These are phyloP conservation scores for Brienomyrus longianalis DNA, from an alignment of 2,113 vertebrate genomes.

Conservation along the genomic window DNA sequence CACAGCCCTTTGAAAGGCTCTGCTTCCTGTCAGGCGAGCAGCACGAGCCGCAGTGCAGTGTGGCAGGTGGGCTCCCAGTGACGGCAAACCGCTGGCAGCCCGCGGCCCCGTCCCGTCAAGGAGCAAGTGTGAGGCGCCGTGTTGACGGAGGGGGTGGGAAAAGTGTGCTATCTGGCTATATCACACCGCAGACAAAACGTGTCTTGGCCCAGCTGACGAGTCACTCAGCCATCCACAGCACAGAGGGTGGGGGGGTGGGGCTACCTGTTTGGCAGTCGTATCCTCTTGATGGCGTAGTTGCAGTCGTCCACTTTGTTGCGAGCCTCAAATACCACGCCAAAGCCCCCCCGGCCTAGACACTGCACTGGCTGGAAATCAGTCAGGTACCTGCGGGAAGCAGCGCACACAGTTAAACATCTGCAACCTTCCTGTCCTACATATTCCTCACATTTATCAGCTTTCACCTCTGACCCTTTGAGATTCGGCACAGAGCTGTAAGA, in stretches of 20 bases:
- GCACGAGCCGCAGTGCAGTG: neutral
- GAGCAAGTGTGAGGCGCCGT: neutral
- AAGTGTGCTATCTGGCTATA: neutral
- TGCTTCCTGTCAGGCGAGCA: neutral
- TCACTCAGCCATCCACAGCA: neutral
- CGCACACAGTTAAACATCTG: slow-evolving; percentile 20
- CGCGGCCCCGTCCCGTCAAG: neutral
- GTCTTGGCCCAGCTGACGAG: neutral
- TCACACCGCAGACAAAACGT: neutral
- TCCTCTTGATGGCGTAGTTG: slow-evolving; percentile 97
- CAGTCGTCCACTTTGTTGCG: slow-evolving; percentile 97
- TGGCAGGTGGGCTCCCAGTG: neutral
- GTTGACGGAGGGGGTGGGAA: neutral
- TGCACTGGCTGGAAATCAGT: slow-evolving; percentile 96
- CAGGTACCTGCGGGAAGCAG: slow-evolving; percentile 69
- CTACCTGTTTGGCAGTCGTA: slow-evolving; percentile 93
- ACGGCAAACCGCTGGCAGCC: neutral
- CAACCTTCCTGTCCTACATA: neutral
- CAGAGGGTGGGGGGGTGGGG: neutral
- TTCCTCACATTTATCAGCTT: neutral
- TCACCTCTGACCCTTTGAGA: neutral
- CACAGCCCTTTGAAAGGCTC: neutral
- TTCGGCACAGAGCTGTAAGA: neutral
- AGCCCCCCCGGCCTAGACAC: slow-evolving; percentile 90
- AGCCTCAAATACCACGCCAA: slow-evolving; percentile 96